Conservation (phyloP, 2,888 invertebrate genomes). For the Ichneumoninae sp. region DNA sequence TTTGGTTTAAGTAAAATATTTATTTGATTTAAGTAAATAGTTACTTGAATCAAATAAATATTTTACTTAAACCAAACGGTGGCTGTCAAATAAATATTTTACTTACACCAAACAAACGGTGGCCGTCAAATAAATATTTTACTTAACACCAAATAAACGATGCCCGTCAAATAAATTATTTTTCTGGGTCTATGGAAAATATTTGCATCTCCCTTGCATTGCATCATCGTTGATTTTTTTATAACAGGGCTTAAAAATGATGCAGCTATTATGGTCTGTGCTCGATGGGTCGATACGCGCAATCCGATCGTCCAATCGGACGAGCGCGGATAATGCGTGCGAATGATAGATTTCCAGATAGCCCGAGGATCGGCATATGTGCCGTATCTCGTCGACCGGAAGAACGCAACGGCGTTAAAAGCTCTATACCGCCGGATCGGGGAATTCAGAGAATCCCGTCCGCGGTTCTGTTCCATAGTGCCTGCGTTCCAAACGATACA, state of each 20-base stretch:
- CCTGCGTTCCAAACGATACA: conserved; percentile 10
- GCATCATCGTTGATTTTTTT: neutral
- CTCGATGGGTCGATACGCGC: neutral
- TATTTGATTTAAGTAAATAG: no score
- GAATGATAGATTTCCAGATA: conserved; percentile 8
- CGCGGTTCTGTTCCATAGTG: conserved; percentile 6
- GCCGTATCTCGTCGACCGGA: conserved; percentile 14
- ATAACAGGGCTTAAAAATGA: neutral
- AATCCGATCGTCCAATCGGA: neutral
- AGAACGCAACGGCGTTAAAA: conserved; percentile 13
- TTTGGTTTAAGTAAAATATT: no score
- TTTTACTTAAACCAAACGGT: no score
- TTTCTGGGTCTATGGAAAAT: neutral
- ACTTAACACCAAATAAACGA: no score
- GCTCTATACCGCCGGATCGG: neutral
- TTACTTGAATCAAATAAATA: no score
- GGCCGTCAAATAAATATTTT: no score
- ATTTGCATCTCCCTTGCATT: neutral
- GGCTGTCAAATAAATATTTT: no score
- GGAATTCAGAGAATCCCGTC: neutral
- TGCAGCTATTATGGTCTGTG: neutral
- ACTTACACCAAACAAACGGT: no score
- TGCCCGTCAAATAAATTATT: no score
- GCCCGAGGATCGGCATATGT: conserved; percentile 5
- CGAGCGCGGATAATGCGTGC: neutral